phyloP scores from a whole-genome alignment of 2,113 vertebrate genomes.

The Sus scrofa region T2T-Sscrofa CM000814.6:123707501-123708000 shows the following conservation, averaged over 20 bases:
- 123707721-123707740: not conserved
- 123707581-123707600: not conserved
- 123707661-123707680: not conserved
- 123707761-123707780: not conserved
- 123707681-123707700: not conserved
- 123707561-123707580: not conserved
- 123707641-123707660: not conserved
- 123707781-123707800: not conserved
- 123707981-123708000: no score
- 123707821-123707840: not conserved
- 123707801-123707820: not conserved
- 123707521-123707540: not conserved
- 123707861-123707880: no score
- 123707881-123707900: no score
- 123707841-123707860: not conserved
- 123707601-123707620: not conserved
- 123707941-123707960: no score
- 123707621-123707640: not conserved
- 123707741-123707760: not conserved
- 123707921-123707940: no score
- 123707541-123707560: not conserved
- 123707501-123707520: not conserved
- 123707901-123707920: no score
- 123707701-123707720: not conserved
- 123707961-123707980: no score